Evolutionary conservation across 2,113 vertebrate species (phyloP).

Genomic region (Eretmochelys imbricata): DNA sequence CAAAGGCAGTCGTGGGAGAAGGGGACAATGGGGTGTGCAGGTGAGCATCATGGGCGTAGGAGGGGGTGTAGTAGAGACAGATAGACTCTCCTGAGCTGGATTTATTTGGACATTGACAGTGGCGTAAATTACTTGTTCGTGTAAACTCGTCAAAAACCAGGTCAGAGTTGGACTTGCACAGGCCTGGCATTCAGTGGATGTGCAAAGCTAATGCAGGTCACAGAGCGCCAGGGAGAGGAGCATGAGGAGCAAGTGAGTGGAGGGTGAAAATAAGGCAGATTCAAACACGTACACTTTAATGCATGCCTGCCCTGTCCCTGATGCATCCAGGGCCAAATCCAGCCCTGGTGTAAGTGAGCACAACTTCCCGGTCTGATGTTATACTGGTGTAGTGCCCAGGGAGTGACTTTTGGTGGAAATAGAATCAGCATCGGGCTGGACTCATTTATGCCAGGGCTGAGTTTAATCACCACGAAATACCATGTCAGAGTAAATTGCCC

Average conservation of each 20-base stretch:
- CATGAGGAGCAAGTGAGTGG: neutral
- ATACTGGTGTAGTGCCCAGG: rapidly evolving
- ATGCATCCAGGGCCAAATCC: neutral
- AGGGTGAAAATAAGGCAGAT: neutral
- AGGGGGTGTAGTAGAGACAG: too few relatives aligned
- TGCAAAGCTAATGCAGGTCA: neutral
- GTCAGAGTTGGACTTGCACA: neutral
- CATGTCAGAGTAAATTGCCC: neutral
- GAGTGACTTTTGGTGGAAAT: neutral
- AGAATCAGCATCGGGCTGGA: neutral
- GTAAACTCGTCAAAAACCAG: neutral
- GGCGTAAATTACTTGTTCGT: neutral
- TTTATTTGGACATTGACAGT: neutral
- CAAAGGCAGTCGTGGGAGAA: neutral
- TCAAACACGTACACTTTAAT: neutral
- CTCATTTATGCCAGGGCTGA: neutral
- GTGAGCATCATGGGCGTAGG: neutral
- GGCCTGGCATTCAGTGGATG: too few relatives aligned
- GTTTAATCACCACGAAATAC: neutral
- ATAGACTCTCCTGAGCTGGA: neutral
- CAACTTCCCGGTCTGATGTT: neutral
- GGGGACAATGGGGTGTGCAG: rapidly evolving
- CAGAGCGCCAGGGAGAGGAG: neutral
- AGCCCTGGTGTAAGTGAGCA: neutral
- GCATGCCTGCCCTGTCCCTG: neutral